Percentiles rank a stretch among this genome's conserved stretches.
phyloP scores from a whole-genome alignment of 1,140 invertebrate species.

The Neodiprion fabricii region DNA sequence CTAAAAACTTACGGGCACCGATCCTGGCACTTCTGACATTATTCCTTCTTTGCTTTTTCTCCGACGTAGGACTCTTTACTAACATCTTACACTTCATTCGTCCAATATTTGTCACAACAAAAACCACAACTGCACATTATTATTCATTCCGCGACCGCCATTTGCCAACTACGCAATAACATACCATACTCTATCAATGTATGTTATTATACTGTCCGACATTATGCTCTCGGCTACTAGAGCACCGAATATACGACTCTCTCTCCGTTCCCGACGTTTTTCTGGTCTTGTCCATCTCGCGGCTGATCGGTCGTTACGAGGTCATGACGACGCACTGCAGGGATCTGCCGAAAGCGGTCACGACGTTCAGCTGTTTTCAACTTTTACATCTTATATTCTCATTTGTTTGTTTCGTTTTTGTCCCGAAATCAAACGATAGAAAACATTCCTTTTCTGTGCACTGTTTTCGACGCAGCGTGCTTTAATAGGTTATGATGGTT shows the following conservation, averaged over 20 bases:
- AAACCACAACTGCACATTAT: neutral
- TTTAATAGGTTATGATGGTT: too few relatives aligned
- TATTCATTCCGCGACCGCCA: constrained; percentile 1
- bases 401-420: too few relatives aligned
- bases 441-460: too few relatives aligned
- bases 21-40: neutral
- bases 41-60: neutral
- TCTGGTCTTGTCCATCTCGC: neutral
- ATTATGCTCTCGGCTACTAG: too few relatives aligned
- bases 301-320: neutral
- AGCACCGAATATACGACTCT: neutral
- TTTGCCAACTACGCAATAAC: neutral
- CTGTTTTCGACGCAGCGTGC: too few relatives aligned
- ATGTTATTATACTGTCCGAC: neutral
- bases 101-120: neutral
- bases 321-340: neutral
- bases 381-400: too few relatives aligned
- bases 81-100: neutral
- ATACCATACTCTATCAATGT: too few relatives aligned
- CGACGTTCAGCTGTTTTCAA: too few relatives aligned
- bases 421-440: too few relatives aligned
- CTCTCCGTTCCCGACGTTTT: neutral
- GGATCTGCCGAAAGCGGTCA: too few relatives aligned
- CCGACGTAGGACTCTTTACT: neutral
- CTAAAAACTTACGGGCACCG: neutral